Evolutionary conservation across 2,797 vertebrate species (phyloP), one percentile per base, ranked within the genome.

Genomic region (Eulemur coronatus): DNA sequence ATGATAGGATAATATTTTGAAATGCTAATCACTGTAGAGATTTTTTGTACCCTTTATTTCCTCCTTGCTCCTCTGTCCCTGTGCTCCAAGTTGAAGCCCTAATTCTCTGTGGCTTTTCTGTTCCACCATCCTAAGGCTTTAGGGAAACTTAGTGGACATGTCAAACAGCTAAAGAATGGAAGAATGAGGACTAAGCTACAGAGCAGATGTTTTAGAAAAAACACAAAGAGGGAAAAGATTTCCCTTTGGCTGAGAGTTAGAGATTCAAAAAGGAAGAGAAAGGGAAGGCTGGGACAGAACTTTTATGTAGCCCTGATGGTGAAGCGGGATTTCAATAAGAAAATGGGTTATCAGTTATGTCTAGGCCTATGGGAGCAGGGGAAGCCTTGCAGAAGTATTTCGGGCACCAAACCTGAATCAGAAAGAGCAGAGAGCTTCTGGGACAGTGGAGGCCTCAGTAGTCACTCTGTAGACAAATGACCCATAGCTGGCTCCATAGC

Each of bases 191-290:
- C 5, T 50, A 30, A 43, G 35, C 48, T 41, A 33, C 15, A 50
- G 59, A 57, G 18, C 93, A 86, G 65, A 48, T 72, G 17, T 61
- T 22, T 88, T 72, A 15, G 33, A 28, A 84, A 84, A 84, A 69
- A 46, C 7, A 18, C 18, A 73, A 35, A 55, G 1, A 1, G 3
- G 9, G 43, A 55, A 63, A 91, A 95, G 15, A 78, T n/a, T 59
- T 35, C 12, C 17, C 14, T 57, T 50, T 57, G 65, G 2, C 20
- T 38, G 5, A 87, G 41, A 7, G 30, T 41, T 69, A 33, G 33
- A 84, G 13, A 84, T 50, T 94, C 38, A 33, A 86, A 90, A 52
- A 22, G 14, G 50, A 86, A 76, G n/a, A 76, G 17, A 48, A 28
- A 35, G 2, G 28, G 1, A 30, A 35, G 20, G 30, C 4, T 22